Base-by-base conservation (phyloP, 64 coral and sea anemone genomes). In the Pocillopora verrucosa region DNA sequence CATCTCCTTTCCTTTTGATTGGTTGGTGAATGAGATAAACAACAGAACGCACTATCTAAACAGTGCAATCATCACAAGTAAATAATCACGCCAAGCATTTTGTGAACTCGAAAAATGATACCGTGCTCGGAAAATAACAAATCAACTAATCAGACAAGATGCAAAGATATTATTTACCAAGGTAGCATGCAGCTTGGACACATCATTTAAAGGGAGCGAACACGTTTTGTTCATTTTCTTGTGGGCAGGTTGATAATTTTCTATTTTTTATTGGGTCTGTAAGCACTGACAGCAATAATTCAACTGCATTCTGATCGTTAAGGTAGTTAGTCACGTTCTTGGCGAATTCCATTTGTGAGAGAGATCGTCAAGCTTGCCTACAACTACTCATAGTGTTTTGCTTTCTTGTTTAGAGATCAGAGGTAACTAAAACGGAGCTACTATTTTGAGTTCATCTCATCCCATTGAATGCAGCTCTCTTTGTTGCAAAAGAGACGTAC, bases 131-230 rank as follows among this genome's bases (percentile, higher is more conserved):
- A 57, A 9, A 56, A 72, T 13, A 58, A 22, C 58, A 85, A 56
- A 58, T 65, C 65, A 85, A 11, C 82, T 85, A 85, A 85, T 67
- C 37, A 72, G 82, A 85, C 82, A 85, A 85, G 37, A 25, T 56
- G 3, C 24, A 51, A 36, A 51, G 80, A 36, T 83, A 45, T 19
- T 68, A 45, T 38, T 17, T 30, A 13, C 12, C 7, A 79, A 34
- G 57, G 22, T 26, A 34, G 57, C 56, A 78, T 6, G 16, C 16
- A 64, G 17, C 37, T 81, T 19, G 35, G 26, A 56, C 57, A 72
- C 64, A 72, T 11, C 72, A n/a, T 72, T 1, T 57, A 36, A 85
- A 22, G 24, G n/a, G 10, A 3, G 41, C 34, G 26, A 85, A 41
- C 64, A 85, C 65, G 25, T 72, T 65, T 38, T 70, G 10, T 11